phyloP scores from a whole-genome alignment of 2,888 invertebrate species.

The Lamellibrachia satsuma region DNA sequence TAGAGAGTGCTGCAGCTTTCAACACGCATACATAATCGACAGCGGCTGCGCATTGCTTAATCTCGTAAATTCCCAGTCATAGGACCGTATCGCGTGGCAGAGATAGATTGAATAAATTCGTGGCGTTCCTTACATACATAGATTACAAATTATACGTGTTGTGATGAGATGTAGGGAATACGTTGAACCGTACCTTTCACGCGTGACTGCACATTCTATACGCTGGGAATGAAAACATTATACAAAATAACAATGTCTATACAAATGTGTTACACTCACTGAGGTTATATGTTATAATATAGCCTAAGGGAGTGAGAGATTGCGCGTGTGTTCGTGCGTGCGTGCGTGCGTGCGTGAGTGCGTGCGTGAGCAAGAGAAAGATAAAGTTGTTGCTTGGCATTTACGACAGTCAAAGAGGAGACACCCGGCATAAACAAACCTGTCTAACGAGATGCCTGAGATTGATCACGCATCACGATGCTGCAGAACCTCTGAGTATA shows the following conservation, averaged over 20 bases:
- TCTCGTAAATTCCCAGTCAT: constrained; percentile 17
- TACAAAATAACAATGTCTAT: neutral
- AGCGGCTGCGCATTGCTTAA: constrained; percentile 12
- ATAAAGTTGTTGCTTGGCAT: neutral
- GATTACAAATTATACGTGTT: neutral
- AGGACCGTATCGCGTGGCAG: neutral
- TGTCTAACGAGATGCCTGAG: neutral
- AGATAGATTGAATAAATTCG: neutral
- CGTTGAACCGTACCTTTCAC: neutral
- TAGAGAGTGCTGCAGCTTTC: neutral
- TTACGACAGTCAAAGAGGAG: neutral
- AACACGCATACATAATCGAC: neutral
- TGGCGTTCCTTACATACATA: neutral
- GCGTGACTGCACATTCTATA: neutral
- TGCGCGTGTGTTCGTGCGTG: neutral
- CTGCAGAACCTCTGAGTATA: neutral
- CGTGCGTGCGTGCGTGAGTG: neutral
- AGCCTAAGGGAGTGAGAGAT: neutral
- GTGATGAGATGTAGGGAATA: neutral
- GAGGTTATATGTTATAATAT: neutral
- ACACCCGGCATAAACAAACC: neutral
- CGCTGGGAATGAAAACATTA: neutral
- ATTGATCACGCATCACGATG: neutral
- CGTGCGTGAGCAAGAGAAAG: neutral
- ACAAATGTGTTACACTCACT: neutral